These are phyloP conservation scores for Andrena bucephala DNA, from an alignment of 2,888 invertebrate genomes.

Conservation along the genomic window DNA sequence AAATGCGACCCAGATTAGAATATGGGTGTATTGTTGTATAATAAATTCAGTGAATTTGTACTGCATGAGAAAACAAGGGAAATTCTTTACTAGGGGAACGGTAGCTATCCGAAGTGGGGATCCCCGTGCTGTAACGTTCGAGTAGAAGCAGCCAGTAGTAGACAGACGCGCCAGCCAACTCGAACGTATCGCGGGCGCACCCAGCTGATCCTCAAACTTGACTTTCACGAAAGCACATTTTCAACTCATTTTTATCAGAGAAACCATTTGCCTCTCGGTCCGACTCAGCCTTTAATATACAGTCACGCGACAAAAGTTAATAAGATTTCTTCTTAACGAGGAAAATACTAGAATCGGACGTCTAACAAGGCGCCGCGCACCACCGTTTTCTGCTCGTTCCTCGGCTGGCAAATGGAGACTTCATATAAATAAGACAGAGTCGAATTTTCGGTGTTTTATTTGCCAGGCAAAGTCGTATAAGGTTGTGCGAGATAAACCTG, in stretches of 20 bases:
- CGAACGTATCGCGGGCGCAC: background rate
- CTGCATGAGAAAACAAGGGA: background rate
- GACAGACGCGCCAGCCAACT: background rate
- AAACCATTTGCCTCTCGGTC: background rate
- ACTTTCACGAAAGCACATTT: background rate
- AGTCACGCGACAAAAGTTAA: background rate
- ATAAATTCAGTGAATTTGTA: background rate
- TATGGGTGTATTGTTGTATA: too few relatives aligned
- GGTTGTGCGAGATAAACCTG: conserved; percentile 54
- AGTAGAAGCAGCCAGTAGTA: conserved; percentile 2
- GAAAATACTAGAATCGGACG: background rate
- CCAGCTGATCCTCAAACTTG: background rate
- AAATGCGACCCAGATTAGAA: too few relatives aligned
- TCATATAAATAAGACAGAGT: conserved; percentile 16
- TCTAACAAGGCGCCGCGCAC: background rate
- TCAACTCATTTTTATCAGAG: background rate
- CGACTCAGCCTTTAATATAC: background rate
- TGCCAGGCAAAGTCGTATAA: conserved; percentile 37
- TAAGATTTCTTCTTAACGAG: background rate
- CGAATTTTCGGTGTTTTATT: conserved; percentile 44
- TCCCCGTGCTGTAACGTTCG: background rate
- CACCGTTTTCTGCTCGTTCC: background rate
- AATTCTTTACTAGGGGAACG: background rate
- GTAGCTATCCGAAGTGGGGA: background rate
- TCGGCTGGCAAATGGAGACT: background rate